Evolutionary conservation across 2,797 vertebrate species (phyloP).

Genomic region (Acrossocheilus wenchowensis): DNA sequence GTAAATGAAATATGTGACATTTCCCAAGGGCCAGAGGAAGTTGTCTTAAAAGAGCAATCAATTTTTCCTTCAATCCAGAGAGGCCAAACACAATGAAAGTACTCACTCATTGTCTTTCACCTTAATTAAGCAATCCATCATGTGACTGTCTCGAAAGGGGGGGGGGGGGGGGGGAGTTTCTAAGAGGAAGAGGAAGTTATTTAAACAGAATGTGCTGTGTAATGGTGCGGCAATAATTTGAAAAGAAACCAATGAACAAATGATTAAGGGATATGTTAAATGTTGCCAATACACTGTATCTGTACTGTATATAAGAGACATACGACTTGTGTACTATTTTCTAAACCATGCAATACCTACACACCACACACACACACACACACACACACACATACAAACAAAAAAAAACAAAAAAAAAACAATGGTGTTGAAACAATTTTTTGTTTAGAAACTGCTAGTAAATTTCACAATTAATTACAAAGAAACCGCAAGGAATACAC

Average conservation of each 20-base stretch:
- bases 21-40: conserved; percentile 70
- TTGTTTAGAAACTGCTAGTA: background rate
- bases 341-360: background rate
- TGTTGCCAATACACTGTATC: background rate
- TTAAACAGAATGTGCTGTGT: background rate
- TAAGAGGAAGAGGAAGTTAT: background rate
- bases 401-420: no score
- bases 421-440: background rate
- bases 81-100: conserved; percentile 80
- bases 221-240: background rate
- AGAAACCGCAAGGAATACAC: background rate
- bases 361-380: no score
- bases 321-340: background rate
- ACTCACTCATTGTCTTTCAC: conserved; percentile 81
- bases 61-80: conserved; percentile 73
- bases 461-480: background rate
- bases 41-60: conserved; percentile 73
- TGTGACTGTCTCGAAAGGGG: conserved; percentile 68
- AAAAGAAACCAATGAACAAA: background rate
- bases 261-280: background rate
- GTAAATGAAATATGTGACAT: conserved; percentile 73
- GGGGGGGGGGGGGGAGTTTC: background rate
- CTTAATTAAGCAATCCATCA: conserved; percentile 84
- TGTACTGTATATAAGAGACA: background rate
- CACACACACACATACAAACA: no score